Evolutionary conservation across 2,888 invertebrate genomes (phyloP).

Genomic region (Chloroclystis v-ata): DNA sequence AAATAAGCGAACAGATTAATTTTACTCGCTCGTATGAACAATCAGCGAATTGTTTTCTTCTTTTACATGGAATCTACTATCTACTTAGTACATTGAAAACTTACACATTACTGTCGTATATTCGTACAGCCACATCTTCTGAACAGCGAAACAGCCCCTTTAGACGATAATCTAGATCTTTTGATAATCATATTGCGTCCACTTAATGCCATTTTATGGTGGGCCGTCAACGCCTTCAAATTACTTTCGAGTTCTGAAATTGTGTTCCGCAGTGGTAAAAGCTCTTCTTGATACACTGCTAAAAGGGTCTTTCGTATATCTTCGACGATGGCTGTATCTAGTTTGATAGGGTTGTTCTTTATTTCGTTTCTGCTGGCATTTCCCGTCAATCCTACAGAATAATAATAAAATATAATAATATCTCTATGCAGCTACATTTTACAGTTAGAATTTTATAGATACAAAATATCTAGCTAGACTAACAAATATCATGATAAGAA

Average conservation of each 20-base stretch:
- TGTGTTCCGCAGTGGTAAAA: slow-evolving; percentile 52
- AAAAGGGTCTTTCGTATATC: slow-evolving; percentile 27
- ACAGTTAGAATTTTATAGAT: no score
- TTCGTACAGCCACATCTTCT: slow-evolving; percentile 41
- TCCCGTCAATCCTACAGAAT: slow-evolving; percentile 6
- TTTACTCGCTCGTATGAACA: no score
- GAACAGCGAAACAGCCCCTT: slow-evolving; percentile 17
- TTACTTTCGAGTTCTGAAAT: slow-evolving; percentile 51
- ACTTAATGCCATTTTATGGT: slow-evolving; percentile 38
- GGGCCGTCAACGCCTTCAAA: slow-evolving; percentile 41
- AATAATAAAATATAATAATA: background rate
- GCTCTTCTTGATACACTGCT: slow-evolving; percentile 48
- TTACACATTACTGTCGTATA: slow-evolving; percentile 23
- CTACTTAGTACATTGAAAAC: no score
- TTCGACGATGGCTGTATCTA: slow-evolving; percentile 13
- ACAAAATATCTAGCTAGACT: no score
- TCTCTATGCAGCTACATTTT: no score
- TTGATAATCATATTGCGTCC: slow-evolving; percentile 21
- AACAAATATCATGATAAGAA: no score
- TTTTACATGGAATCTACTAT: no score
- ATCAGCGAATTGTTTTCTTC: no score
- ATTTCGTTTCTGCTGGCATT: background rate
- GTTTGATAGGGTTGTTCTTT: slow-evolving; percentile 8
- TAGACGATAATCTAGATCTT: slow-evolving; percentile 4
- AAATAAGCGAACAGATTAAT: no score